These are phyloP conservation scores for Drosophila eohydei DNA, from an alignment of 2,888 invertebrate genomes.

Conservation along the genomic window DNA sequence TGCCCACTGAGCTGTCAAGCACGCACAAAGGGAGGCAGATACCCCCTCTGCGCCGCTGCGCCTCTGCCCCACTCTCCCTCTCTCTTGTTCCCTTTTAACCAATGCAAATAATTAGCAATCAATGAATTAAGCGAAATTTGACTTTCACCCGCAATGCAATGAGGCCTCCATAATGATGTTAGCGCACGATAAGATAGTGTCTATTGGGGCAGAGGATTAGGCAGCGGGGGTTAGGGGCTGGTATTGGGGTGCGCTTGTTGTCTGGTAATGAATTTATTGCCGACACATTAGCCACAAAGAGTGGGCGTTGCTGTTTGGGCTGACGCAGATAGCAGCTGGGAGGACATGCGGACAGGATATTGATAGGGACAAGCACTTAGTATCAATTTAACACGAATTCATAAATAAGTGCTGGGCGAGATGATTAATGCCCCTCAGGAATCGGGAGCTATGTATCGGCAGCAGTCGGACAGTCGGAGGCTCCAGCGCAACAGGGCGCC, in stretches of 20 bases:
- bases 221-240: neutral
- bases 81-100: neutral
- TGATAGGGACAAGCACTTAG: conserved; percentile 62
- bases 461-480: neutral
- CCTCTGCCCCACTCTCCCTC: neutral
- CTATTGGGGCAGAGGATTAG: neutral
- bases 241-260: conserved; percentile 16
- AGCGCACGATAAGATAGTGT: conserved; percentile 62
- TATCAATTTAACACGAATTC: conserved; percentile 71
- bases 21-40: neutral
- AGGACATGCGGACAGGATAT: conserved; percentile 43
- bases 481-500: conserved; percentile 21
- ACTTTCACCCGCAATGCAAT: conserved; percentile 23
- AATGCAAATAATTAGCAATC: conserved; percentile 58
- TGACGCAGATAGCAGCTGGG: conserved; percentile 9
- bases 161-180: conserved; percentile 44
- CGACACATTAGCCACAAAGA: conserved; percentile 36
- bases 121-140: conserved; percentile 58
- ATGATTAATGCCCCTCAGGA: conserved; percentile 56
- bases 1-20: conserved; percentile 15
- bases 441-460: neutral
- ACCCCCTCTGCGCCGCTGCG: neutral
- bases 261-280: conserved; percentile 62
- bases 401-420: conserved; percentile 30
- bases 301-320: conserved; percentile 24